Evolutionary conservation across 2,888 invertebrate species (phyloP), one percentile per base, ranked within the genome.

Genomic region (Aproaerema taeniolella): DNA sequence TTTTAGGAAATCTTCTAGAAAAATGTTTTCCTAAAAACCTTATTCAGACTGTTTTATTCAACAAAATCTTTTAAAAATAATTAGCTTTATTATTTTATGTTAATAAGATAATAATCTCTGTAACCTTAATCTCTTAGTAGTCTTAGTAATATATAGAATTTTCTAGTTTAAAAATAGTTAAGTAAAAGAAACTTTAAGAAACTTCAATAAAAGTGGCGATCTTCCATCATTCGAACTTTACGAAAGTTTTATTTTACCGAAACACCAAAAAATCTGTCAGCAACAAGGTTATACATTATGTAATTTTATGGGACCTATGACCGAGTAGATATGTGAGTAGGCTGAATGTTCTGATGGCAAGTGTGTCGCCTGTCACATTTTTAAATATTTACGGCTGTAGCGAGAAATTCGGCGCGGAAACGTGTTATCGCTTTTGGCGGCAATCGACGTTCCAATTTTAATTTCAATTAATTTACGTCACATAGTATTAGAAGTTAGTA

Each of bases 271-370:
- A 20, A 7, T 9, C 30, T 12, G 13, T 16, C 13, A 13, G 17
- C 31, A 31, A 31, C 15, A 33, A 28, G 35, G 26, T 35, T 26
- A 35, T 8, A 15, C 6, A 2, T 35, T 35, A 35, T 35, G 13
- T 35, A 35, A 35, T 28, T 28, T 35, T 26, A 35, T 35, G 35
- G 28, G 35, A 35, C 14, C 35, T 35, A 6, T 28, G 35, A 28
- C 35, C 35, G 28, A 35, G 30, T 34, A 11, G n/a, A n/a, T n/a
- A n/a, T n/a, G n/a, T n/a, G n/a, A n/a, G n/a, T n/a, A 32, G n/a
- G 14, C 31, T 15, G 31, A 31, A 15, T 16, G 31, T 4, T n/a
- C n/a, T n/a, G n/a, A n/a, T n/a, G n/a, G n/a, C n/a, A 32, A 15
- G 28, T 35, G 7, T 35, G 35, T 28, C 35, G 15, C 2, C 26